phyloP scores from a whole-genome alignment of 2,888 invertebrate genomes.

The Spisula solida region DNA sequence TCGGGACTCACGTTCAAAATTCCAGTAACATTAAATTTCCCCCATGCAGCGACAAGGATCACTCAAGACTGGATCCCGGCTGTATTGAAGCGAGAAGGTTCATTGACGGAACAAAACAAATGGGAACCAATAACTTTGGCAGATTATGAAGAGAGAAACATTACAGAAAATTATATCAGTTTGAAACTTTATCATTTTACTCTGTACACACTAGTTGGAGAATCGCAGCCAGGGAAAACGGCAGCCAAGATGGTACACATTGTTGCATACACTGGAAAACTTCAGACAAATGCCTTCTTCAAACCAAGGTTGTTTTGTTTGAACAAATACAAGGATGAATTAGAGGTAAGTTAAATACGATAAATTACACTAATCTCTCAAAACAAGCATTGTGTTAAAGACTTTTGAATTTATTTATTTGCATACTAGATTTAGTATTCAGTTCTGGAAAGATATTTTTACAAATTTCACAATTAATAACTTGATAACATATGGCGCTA shows the following conservation, averaged over 20 bases:
- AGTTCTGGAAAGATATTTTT: no score
- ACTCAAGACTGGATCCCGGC: slow-evolving; percentile 66
- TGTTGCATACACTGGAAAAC: slow-evolving; percentile 70
- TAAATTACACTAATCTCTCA: not conserved
- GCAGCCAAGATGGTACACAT: slow-evolving; percentile 74
- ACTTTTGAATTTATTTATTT: no score
- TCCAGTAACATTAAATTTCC: slow-evolving; percentile 72
- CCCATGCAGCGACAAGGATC: slow-evolving; percentile 72
- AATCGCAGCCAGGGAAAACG: slow-evolving; percentile 57
- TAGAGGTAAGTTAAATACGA: slow-evolving; percentile 61
- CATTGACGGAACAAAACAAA: slow-evolving; percentile 36
- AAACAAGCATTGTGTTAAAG: not conserved
- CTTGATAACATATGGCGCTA: no score
- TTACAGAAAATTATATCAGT: slow-evolving; percentile 47
- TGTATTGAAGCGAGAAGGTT: slow-evolving; percentile 64
- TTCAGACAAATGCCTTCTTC: slow-evolving; percentile 63
- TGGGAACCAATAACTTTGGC: slow-evolving; percentile 67
- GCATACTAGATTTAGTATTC: no score
- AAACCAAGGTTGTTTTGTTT: slow-evolving; percentile 74
- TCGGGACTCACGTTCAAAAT: slow-evolving; percentile 62
- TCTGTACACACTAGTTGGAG: slow-evolving; percentile 69
- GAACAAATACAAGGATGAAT: slow-evolving; percentile 71
- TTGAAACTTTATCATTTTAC: slow-evolving; percentile 74
- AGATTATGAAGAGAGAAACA: slow-evolving; percentile 57
- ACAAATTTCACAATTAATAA: no score